These are phyloP conservation scores for Frieseomelitta varia DNA, from an alignment of 1,140 invertebrate species.

Conservation along the genomic window DNA sequence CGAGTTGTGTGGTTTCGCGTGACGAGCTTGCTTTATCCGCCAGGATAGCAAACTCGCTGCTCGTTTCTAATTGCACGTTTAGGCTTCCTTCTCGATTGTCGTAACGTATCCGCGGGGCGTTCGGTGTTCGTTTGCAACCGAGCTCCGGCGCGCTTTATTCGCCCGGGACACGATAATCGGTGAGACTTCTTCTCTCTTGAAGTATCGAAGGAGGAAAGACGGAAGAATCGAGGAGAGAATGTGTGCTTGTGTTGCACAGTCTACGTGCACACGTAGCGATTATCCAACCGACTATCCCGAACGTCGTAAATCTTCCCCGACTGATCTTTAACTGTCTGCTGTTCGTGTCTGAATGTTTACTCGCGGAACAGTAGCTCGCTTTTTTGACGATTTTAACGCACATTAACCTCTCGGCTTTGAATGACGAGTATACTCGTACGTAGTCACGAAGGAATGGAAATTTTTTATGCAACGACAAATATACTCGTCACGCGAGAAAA, in stretches of 20 bases:
- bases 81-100: not conserved
- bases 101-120: not conserved
- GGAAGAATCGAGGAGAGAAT: not conserved
- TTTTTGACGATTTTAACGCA: too few species aligned
- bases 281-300: too few species aligned
- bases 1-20: constrained; percentile 54
- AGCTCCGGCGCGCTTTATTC: not conserved
- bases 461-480: too few species aligned
- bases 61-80: not conserved
- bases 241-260: not conserved
- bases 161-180: not conserved
- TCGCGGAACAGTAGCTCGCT: too few species aligned
- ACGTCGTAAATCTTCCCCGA: too few species aligned
- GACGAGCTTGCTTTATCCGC: constrained; percentile 36
- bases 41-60: not conserved
- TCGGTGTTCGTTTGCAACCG: not conserved
- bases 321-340: too few species aligned
- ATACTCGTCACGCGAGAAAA: too few species aligned
- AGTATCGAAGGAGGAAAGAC: not conserved
- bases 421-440: too few species aligned
- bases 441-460: too few species aligned
- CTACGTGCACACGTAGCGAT: not conserved
- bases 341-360: too few species aligned
- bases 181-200: not conserved
- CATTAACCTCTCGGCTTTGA: too few species aligned